Evolutionary conservation across 2,888 invertebrate species (phyloP).

Genomic region (Lasius platythorax): DNA sequence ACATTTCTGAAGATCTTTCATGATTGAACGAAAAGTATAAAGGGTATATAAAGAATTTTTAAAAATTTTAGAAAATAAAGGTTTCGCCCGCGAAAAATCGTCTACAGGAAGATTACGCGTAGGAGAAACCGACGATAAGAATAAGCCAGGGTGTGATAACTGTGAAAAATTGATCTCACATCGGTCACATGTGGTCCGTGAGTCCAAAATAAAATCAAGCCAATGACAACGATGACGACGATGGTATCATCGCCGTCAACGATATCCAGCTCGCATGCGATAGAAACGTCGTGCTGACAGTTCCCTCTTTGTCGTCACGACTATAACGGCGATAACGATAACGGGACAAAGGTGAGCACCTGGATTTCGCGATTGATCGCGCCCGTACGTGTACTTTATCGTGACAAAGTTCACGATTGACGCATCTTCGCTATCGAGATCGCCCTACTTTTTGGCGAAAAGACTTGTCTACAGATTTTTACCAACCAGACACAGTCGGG

Average conservation of each 20-base stretch:
- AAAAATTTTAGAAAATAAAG: background rate
- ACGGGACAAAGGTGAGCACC: conserved; percentile 34
- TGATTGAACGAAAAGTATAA: background rate
- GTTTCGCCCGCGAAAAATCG: background rate
- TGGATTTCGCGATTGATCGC: conserved; percentile 30
- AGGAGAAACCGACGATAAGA: conserved; percentile 7
- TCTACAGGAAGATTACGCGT: background rate
- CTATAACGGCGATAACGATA: conserved; percentile 41
- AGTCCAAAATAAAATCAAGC: conserved; percentile 3
- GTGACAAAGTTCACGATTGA: conserved; percentile 11
- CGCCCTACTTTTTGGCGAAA: background rate
- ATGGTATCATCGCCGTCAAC: background rate
- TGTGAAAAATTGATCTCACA: background rate
- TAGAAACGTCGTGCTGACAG: conserved; percentile 19
- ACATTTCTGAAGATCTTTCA: background rate
- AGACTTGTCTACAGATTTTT: background rate
- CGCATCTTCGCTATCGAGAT: background rate
- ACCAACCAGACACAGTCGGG: too few relatives aligned
- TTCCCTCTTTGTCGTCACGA: conserved; percentile 14
- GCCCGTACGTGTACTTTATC: background rate
- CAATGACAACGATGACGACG: background rate
- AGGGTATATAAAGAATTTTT: background rate
- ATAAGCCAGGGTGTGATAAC: background rate
- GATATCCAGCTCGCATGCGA: conserved; percentile 25
- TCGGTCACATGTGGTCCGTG: background rate